Percentiles rank a stretch among this genome's conserved stretches.
Evolutionary conservation across 1,140 invertebrate species (phyloP).

Genomic region (Ostrea edulis): DNA sequence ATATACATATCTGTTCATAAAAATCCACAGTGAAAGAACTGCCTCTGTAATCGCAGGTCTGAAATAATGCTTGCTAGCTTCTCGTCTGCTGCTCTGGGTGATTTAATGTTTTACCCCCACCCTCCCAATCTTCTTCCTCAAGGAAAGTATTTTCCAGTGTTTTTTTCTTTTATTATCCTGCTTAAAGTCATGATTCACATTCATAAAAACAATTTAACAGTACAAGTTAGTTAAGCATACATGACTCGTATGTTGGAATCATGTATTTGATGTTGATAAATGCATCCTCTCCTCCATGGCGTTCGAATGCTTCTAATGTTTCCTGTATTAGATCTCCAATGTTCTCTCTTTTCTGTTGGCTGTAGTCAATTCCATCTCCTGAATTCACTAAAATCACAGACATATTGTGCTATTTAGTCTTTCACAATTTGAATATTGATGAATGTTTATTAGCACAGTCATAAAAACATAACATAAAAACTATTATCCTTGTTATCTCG

Average conservation of each 20-base stretch:
- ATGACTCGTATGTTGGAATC: slow-evolving; percentile 97
- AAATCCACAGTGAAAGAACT: not conserved
- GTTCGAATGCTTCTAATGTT: slow-evolving; percentile 93
- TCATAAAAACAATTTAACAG: slow-evolving; percentile 12
- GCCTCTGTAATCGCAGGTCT: not conserved
- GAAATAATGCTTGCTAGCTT: not conserved
- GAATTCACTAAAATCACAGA: slow-evolving; percentile 81
- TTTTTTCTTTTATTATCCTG: not conserved
- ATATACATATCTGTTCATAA: not conserved
- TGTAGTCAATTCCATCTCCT: slow-evolving; percentile 89
- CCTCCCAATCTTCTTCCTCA: not conserved
- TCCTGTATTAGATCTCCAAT: slow-evolving; percentile 94
- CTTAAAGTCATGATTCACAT: not conserved
- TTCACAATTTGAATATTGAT: no score
- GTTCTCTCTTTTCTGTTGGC: slow-evolving; percentile 87
- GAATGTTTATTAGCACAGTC: no score
- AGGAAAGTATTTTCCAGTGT: slow-evolving; percentile 7
- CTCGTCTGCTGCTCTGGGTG: not conserved
- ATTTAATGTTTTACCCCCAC: not conserved
- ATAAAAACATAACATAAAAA: no score
- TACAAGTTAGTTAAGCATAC: slow-evolving; percentile 85
- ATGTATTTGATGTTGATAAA: slow-evolving; percentile 99
- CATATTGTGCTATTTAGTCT: not conserved
- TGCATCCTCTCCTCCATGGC: slow-evolving; percentile 93
- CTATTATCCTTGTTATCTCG: not conserved